A percentile compares a stretch with the other conserved stretches of the same genome.
These are phyloP conservation scores for Macaca nemestrina DNA, from an alignment of 2,113 vertebrate genomes.

Conservation along the genomic window DNA sequence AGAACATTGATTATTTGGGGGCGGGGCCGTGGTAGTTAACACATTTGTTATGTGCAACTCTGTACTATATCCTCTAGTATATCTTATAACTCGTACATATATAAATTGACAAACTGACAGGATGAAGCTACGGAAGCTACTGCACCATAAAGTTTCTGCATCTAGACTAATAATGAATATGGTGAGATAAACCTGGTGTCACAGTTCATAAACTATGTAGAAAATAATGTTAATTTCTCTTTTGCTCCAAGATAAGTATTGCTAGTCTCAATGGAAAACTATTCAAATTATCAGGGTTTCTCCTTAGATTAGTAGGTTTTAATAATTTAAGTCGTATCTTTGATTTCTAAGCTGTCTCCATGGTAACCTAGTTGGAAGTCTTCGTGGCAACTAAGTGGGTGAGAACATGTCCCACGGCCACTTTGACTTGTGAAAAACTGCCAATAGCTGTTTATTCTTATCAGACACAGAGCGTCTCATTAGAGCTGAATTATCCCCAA, in stretches of 20 bases:
- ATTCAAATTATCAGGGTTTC: background rate
- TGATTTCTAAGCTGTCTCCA: constrained; percentile 46
- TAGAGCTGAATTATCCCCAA: background rate
- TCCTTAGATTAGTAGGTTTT: constrained; percentile 44
- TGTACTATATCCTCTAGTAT: background rate
- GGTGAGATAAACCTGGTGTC: background rate
- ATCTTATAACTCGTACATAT: background rate
- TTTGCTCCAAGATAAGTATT: background rate
- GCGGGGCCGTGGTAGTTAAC: background rate
- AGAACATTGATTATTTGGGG: constrained; percentile 8
- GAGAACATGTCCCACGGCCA: background rate
- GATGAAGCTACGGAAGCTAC: background rate
- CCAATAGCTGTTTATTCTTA: constrained; percentile 25
- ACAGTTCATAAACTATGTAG: background rate
- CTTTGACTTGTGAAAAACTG: background rate
- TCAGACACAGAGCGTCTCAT: background rate
- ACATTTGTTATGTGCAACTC: background rate
- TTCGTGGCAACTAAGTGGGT: background rate
- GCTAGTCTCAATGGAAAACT: background rate
- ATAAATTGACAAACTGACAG: background rate
- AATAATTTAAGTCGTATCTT: constrained; percentile 56
- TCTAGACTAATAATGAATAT: background rate
- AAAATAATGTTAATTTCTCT: background rate
- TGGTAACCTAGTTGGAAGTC: constrained; percentile 50
- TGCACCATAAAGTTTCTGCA: background rate